Conservation (phyloP, 2,888 invertebrate species). For the Polylopha cassiicola region DNA sequence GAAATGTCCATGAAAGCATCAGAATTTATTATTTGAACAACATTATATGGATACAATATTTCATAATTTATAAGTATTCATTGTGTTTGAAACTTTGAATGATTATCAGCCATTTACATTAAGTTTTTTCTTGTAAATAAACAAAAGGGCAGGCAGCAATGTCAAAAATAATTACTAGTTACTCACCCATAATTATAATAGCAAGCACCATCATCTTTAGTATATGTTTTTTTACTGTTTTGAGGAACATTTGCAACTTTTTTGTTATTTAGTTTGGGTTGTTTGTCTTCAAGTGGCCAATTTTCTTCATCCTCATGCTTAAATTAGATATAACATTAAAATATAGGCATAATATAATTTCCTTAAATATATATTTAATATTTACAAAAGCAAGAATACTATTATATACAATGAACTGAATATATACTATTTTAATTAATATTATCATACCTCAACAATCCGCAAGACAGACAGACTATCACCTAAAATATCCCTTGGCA, state of each 20-base stretch:
- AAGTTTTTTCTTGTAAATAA: too few species aligned
- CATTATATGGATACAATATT: too few species aligned
- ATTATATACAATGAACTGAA: neutral
- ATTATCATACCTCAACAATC: constrained; percentile 73
- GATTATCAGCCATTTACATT: too few species aligned
- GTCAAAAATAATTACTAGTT: neutral
- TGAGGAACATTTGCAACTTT: constrained; percentile 43
- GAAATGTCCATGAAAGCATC: too few species aligned
- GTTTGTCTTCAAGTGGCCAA: constrained; percentile 60
- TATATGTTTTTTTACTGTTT: constrained; percentile 46
- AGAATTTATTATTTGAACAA: too few species aligned
- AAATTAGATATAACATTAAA: constrained; percentile 21
- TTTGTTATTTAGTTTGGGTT: constrained; percentile 48
- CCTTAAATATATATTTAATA: neutral
- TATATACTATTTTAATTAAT: neutral
- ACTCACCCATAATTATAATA: constrained; percentile 78
- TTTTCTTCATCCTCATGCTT: constrained; percentile 70
- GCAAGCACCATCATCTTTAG: constrained; percentile 68
- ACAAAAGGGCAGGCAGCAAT: too few species aligned
- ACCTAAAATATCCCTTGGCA: constrained; percentile 82
- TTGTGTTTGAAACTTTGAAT: too few species aligned
- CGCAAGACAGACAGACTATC: constrained; percentile 80
- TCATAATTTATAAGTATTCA: too few species aligned
- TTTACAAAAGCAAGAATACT: constrained; percentile 1
- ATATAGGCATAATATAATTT: constrained; percentile 5